Percentiles rank a stretch among this genome's conserved stretches.
phyloP scores from a whole-genome alignment of 2,797 vertebrate species.

The Antennarius maculatus region DNA sequence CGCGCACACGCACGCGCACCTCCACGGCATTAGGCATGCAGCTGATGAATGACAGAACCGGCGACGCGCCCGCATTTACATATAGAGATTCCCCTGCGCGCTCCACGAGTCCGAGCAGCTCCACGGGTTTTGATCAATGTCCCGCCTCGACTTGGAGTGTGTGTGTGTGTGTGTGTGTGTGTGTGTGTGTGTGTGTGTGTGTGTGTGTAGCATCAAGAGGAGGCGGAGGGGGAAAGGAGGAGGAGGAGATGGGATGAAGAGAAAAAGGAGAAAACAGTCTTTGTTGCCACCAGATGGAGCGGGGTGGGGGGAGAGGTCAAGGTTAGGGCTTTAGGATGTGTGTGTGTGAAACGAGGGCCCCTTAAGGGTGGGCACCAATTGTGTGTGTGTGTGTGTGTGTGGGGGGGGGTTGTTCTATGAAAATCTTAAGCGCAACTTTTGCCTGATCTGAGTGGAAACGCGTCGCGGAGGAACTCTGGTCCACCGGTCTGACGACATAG shows the following conservation, averaged over 20 bases:
- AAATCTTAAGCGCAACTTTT: constrained; percentile 23
- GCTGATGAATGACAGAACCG: constrained; percentile 89
- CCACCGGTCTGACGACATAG: no score
- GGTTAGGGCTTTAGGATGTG: constrained; percentile 75
- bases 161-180: constrained; percentile 24
- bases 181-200: constrained; percentile 42
- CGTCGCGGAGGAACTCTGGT: no score
- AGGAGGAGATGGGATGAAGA: constrained; percentile 1
- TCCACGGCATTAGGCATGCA: constrained; percentile 60
- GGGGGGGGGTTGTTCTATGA: constrained; percentile 13
- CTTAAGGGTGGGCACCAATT: constrained; percentile 17
- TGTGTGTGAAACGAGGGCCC: constrained; percentile 24
- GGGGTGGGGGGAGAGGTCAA: constrained; percentile 91
- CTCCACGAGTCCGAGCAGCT: constrained; percentile 74
- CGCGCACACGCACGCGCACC: constrained; percentile 30
- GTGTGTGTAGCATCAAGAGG: constrained; percentile 40
- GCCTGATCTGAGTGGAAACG: constrained; percentile 2
- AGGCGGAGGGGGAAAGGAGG: constrained; percentile 44
- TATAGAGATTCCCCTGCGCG: constrained; percentile 85
- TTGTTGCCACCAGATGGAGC: constrained; percentile 91
- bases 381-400: no score
- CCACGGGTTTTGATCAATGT: constrained; percentile 90
- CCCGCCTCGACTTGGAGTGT: constrained; percentile 75
- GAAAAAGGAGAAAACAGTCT: constrained; percentile 70
- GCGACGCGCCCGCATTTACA: constrained; percentile 86